These are phyloP conservation scores for Trichomalopsis sarcophagae DNA, from an alignment of 1,140 invertebrate species.

Conservation along the genomic window DNA sequence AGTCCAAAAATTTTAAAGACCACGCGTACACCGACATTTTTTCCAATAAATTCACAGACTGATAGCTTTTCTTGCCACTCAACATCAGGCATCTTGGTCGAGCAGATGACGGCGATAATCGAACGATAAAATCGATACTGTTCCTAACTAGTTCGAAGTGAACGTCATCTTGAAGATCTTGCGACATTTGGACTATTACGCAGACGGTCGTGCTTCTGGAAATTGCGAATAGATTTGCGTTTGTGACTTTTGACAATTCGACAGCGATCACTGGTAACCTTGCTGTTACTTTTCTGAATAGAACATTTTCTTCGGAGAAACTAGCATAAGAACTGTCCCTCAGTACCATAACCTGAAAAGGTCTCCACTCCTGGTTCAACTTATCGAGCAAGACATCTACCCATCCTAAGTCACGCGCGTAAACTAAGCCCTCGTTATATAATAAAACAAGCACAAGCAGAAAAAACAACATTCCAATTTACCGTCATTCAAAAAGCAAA, in stretches of 20 bases:
- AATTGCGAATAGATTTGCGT: neutral
- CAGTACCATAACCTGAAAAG: neutral
- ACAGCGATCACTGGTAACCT: neutral
- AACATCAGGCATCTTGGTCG: slow-evolving; percentile 10
- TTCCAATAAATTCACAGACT: neutral
- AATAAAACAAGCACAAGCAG: too few relatives aligned
- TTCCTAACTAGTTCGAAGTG: neutral
- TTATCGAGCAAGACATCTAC: neutral
- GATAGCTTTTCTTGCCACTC: neutral
- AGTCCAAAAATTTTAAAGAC: slow-evolving; percentile 15
- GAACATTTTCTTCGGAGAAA: neutral
- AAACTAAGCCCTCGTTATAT: too few relatives aligned
- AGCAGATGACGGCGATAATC: neutral
- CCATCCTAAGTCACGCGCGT: neutral
- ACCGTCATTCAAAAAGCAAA: too few relatives aligned
- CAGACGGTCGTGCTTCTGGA: neutral
- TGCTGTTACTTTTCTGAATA: neutral
- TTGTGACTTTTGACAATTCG: neutral
- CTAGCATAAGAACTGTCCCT: neutral
- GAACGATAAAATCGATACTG: neutral
- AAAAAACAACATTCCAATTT: too few relatives aligned
- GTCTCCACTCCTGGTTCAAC: neutral
- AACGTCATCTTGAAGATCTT: neutral
- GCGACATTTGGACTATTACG: slow-evolving; percentile 5
- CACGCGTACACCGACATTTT: slow-evolving; percentile 12